Conservation (phyloP, 2,888 invertebrate genomes). For the Limenitis camilla region DNA sequence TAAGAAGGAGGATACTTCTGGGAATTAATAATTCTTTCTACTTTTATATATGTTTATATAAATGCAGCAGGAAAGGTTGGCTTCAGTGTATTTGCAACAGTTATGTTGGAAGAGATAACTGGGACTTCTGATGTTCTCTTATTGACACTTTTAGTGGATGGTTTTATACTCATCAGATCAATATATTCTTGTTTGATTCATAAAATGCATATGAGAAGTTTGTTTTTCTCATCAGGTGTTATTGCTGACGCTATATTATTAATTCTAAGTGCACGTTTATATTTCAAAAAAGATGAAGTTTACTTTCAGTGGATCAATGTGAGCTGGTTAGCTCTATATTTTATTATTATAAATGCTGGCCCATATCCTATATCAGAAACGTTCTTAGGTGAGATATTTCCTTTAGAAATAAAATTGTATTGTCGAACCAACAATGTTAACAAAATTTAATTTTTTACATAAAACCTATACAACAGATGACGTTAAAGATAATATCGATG, state of each 20-base stretch:
- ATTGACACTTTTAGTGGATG: conserved; percentile 6
- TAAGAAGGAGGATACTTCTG: conserved; percentile 1
- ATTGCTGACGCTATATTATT: neutral
- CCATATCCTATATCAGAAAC: conserved; percentile 9
- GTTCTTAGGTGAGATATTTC: conserved; percentile 12
- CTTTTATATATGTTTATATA: neutral
- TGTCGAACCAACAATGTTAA: neutral
- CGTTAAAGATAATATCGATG: too few species aligned
- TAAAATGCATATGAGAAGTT: neutral
- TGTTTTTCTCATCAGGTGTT: conserved; percentile 6
- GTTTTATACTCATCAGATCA: neutral
- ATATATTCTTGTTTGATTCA: conserved; percentile 5
- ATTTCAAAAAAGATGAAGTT: neutral
- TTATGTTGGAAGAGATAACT: conserved; percentile 8
- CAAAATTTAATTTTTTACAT: neutral
- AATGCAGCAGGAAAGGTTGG: neutral
- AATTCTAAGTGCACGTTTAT: conserved; percentile 1
- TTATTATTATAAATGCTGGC: conserved; percentile 5
- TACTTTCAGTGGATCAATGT: conserved; percentile 7
- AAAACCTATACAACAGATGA: too few species aligned
- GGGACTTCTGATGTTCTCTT: neutral
- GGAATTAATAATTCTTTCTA: neutral
- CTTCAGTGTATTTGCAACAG: conserved; percentile 1
- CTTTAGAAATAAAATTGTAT: conserved; percentile 7
- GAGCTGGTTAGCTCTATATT: neutral